These are phyloP conservation scores for Cassiopea andromeda DNA, from an alignment of 30 jellyfish, hydroid and myxozoan genomes.

Conservation along the genomic window DNA sequence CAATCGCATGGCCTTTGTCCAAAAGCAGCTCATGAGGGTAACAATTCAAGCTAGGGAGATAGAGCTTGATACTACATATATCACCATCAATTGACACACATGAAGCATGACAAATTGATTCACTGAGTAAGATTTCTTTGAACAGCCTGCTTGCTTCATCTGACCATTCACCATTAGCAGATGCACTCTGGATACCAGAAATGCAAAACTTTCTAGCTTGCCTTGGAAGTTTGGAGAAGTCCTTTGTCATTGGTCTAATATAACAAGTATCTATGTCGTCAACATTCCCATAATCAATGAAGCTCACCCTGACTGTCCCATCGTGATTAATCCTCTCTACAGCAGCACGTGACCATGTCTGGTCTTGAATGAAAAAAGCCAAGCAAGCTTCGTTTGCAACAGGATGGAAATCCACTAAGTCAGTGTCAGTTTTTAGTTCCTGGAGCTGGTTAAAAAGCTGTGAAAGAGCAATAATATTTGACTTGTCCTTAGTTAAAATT, in stretches of 20 bases:
- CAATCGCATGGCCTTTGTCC: constrained; percentile 51
- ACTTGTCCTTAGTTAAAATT: constrained; percentile 54
- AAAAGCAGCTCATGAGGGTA: constrained; percentile 38
- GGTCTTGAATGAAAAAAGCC: constrained; percentile 74
- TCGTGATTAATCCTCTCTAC: constrained; percentile 43
- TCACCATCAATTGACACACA: constrained; percentile 23
- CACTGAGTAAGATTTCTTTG: constrained; percentile 32
- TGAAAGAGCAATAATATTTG: constrained; percentile 48
- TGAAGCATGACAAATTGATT: constrained; percentile 16
- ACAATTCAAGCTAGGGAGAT: constrained; percentile 16
- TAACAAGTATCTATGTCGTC: constrained; percentile 53
- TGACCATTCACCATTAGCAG: constrained; percentile 71
- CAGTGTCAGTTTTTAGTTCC: not conserved
- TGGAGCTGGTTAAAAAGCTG: constrained; percentile 37
- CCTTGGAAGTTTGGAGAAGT: constrained; percentile 50
- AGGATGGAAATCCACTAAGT: constrained; percentile 40
- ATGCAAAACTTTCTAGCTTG: constrained; percentile 77
- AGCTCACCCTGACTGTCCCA: constrained; percentile 43
- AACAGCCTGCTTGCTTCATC: constrained; percentile 52
- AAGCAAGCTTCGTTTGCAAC: constrained; percentile 75
- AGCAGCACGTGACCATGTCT: constrained; percentile 81
- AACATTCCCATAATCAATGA: constrained; percentile 82
- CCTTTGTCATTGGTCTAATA: constrained; percentile 73
- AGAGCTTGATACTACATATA: constrained; percentile 29
- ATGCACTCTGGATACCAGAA: constrained; percentile 44